phyloP scores from a whole-genome alignment of 2,888 invertebrate species.

The Prosopocoilus inquinatus region DNA sequence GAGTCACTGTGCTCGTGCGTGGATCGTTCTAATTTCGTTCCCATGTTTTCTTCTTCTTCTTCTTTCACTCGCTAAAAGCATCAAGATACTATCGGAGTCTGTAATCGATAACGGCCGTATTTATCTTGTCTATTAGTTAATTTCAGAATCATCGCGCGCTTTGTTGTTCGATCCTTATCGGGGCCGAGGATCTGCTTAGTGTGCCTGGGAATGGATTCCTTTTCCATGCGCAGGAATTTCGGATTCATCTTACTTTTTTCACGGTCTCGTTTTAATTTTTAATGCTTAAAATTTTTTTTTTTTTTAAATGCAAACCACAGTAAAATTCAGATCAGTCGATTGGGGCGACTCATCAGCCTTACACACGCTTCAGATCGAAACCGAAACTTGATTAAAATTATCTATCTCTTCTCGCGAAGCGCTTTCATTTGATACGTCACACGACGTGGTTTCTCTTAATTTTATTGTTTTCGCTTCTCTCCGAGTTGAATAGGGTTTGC shows the following conservation, averaged over 20 bases:
- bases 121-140: constrained; percentile 23
- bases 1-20: constrained; percentile 13
- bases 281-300: no score
- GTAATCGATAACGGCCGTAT: constrained; percentile 21
- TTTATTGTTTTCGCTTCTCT: no score
- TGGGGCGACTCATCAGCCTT: no score
- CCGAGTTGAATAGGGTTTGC: no score
- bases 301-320: no score
- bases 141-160: constrained; percentile 17
- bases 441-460: no score
- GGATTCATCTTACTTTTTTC: constrained; percentile 7
- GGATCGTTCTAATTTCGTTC: constrained; percentile 16
- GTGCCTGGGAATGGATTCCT: constrained; percentile 16
- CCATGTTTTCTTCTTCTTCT: constrained; percentile 8
- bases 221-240: constrained; percentile 4
- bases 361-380: no score
- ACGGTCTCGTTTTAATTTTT: no score
- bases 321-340: no score
- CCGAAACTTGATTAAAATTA: no score
- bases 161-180: constrained; percentile 15
- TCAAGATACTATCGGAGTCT: constrained; percentile 18
- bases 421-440: no score
- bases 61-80: constrained; percentile 15
- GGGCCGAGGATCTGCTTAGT: constrained; percentile 13
- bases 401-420: no score